Evolutionary conservation across 23 tunicate genomes (phyloP), one percentile per base, ranked within the genome.

Genomic region (Ascidia mentula): DNA sequence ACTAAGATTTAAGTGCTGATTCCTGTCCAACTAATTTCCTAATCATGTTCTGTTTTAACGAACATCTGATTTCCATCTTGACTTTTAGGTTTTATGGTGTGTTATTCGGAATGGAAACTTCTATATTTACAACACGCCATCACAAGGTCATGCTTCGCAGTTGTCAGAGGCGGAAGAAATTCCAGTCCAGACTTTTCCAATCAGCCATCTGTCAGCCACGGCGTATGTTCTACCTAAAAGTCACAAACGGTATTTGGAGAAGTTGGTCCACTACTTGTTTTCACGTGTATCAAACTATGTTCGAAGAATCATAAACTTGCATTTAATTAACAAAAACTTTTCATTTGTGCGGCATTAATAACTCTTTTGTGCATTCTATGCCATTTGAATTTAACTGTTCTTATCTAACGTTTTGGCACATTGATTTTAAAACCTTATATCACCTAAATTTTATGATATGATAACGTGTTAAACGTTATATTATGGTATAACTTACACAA

Each of bases 81-180:
- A 20, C 24, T 53, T 9, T 1, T 75, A 86, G 90, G 71, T 73
- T 37, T 81, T 78, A 75, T 86, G 90, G 90, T 86, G 90, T 36
- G 90, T 86, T 13, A 46, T 86, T 0, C 46, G 90, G 31, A 80
- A 86, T 32, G 45, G 75, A 0, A 32, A 53, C 38, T 86, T 86
- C 46, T 72, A 78, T 59, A 84, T 79, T 28, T 86, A 86, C 82
- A 35, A 71, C 75, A 31, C 31, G 26, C 72, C 89, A 38, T 6
- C 76, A 24, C 65, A 30, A 38, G 40, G 32, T 36, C 69, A 70
- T 80, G 37, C 33, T 61, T 34, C 38, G 18, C 8, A 28, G 39
- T 34, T 36, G 13, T 31, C 75, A 71, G 39, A 6, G 1, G 18
- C 7, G 45, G 80, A 46, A n/a, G 87, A 83, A 22, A 73, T 72